phyloP scores from a whole-genome alignment of 2,797 vertebrate species.

The Thaleichthys pacificus region DNA sequence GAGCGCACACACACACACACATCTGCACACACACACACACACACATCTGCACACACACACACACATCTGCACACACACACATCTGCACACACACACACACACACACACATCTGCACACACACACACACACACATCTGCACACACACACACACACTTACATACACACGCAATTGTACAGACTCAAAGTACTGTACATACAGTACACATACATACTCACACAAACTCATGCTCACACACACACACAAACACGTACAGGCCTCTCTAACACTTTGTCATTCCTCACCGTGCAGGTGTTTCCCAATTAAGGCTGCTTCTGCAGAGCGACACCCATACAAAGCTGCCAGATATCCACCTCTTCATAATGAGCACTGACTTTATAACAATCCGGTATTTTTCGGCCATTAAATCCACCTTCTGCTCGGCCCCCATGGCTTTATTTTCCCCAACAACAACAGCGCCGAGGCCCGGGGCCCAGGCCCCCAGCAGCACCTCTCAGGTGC shows the following conservation, averaged over 20 bases:
- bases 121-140: background rate
- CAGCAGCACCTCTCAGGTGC: slow-evolving; percentile 72
- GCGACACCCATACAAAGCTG: background rate
- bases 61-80: background rate
- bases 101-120: background rate
- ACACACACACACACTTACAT: background rate
- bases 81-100: background rate
- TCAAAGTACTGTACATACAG: background rate
- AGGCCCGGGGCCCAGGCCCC: slow-evolving; percentile 36
- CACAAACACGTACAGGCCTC: slow-evolving; percentile 10
- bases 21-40: background rate
- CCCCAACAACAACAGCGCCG: slow-evolving; percentile 63
- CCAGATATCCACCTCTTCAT: slow-evolving; percentile 20
- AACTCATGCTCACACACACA: slow-evolving; percentile 3
- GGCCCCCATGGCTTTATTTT: slow-evolving; percentile 61
- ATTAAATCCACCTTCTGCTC: slow-evolving; percentile 53
- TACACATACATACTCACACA: background rate
- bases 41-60: slow-evolving; percentile 1
- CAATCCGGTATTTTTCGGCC: slow-evolving; percentile 29
- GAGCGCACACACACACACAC: slow-evolving; percentile 46
- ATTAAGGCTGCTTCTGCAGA: background rate
- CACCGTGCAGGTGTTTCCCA: background rate
- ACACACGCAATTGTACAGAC: background rate
- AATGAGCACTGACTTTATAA: slow-evolving; percentile 65
- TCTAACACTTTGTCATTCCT: slow-evolving; percentile 11